Percentiles rank a stretch among this genome's conserved stretches.
Evolutionary conservation across 2,113 vertebrate genomes (phyloP).

Genomic region (Sorex araneus): DNA sequence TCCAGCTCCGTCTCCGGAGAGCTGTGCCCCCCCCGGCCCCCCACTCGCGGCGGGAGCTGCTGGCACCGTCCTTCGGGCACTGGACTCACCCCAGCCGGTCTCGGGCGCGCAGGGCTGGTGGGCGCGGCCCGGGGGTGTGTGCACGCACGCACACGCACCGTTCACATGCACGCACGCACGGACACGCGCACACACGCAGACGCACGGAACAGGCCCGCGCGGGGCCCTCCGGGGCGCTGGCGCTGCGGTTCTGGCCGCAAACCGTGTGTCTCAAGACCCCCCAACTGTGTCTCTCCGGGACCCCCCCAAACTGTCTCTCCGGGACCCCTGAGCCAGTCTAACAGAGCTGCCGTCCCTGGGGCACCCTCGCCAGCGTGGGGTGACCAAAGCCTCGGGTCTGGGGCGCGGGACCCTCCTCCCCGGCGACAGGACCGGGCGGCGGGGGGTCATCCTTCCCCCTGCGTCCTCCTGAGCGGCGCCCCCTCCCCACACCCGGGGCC

Average conservation of each 20-base stretch:
- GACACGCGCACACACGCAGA: no score
- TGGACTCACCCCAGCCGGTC: no score
- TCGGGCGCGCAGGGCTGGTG: neutral
- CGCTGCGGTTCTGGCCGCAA: neutral
- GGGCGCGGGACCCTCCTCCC: neutral
- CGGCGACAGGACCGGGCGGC: no score
- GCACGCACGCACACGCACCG: neutral
- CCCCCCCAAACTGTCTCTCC: no score
- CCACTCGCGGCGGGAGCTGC: neutral
- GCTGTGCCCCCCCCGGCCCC: fast-evolving
- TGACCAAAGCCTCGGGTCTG: fast-evolving
- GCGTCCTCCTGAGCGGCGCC: no score
- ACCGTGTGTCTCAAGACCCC: neutral
- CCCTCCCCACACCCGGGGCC: no score
- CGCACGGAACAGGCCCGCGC: neutral
- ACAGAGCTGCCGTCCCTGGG: no score
- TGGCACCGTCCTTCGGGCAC: neutral
- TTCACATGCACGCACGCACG: neutral
- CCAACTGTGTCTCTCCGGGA: no score
- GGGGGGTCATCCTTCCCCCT: no score
- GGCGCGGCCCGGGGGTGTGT: neutral
- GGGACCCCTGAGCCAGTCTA: no score
- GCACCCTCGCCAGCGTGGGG: fast-evolving
- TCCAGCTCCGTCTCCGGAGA: neutral
- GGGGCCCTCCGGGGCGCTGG: neutral